Percentiles rank a stretch among this genome's conserved stretches.
These are phyloP conservation scores for Trissolcus japonicus DNA, from an alignment of 2,888 invertebrate species.

Conservation along the genomic window DNA sequence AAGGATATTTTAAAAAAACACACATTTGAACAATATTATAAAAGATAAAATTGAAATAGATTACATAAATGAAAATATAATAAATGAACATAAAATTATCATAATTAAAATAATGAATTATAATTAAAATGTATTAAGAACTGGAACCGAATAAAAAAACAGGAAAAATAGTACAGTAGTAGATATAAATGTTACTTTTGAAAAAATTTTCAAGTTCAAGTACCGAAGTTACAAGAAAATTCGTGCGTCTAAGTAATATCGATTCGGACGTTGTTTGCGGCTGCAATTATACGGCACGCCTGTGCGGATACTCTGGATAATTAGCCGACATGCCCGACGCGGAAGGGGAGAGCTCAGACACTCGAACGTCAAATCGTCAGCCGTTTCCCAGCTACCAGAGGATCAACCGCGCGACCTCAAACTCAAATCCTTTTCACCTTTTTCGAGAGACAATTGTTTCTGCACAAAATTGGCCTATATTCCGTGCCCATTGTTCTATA, in stretches of 20 bases:
- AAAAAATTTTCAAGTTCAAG: too few relatives aligned
- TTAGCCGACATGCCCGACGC: slow-evolving; percentile 1
- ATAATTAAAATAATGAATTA: too few relatives aligned
- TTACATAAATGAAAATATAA: too few relatives aligned
- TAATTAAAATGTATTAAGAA: too few relatives aligned
- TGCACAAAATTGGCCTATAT: slow-evolving; percentile 20
- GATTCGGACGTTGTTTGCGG: slow-evolving; percentile 2
- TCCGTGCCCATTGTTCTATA: slow-evolving; percentile 22
- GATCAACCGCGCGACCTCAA: not conserved
- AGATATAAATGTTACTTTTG: too few relatives aligned
- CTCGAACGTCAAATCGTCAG: slow-evolving; percentile 15
- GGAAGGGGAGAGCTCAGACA: slow-evolving; percentile 1
- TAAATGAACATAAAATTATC: too few relatives aligned
- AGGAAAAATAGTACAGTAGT: too few relatives aligned
- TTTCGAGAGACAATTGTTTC: slow-evolving; percentile 17
- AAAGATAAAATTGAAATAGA: too few relatives aligned
- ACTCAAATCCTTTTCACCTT: slow-evolving; percentile 20
- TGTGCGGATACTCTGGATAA: slow-evolving; percentile 6
- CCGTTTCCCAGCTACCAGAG: slow-evolving; percentile 8
- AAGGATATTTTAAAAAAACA: too few relatives aligned
- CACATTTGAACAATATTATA: too few relatives aligned
- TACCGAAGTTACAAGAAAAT: too few relatives aligned
- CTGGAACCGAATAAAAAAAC: too few relatives aligned
- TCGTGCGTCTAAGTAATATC: slow-evolving; percentile 1
- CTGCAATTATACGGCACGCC: slow-evolving; percentile 3